Evolutionary conservation across 2,888 invertebrate species (phyloP), one percentile per base, ranked within the genome.

Genomic region (Lithophane leautieri): DNA sequence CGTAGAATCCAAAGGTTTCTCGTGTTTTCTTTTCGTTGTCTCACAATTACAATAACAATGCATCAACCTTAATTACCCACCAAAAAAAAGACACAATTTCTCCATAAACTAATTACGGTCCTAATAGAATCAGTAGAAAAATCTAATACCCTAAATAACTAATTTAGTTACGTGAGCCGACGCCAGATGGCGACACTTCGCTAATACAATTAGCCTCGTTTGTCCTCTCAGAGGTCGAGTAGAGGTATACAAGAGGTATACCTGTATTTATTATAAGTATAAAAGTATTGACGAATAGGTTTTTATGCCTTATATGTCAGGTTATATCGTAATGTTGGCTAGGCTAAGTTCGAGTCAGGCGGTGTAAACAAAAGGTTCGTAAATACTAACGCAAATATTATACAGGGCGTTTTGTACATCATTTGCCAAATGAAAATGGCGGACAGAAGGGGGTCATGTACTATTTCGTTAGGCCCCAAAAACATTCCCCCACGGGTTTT

Each of bases 291-390:
- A 73, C 28, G 54, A 56, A 70, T 58, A 50, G 28, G 34, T 16
- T 84, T 86, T 87, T 79, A 85, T 76, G 58, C 44, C 0, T 40
- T 42, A n/a, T 60, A 25, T 56, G 86, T 79, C 77, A 81, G 63
- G 70, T 79, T 79, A 69, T 50, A 61, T 56, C 65, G 68, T 82
- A 61, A 85, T 47, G 60, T 25, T 14, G 25, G 25, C 62, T 58
- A 67, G 73, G 22, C 40, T 54, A 22, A 22, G 65, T 56, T 22
- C 28, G 54, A 81, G 25, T 79, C 62, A 67, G 14, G 34, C 56
- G 40, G 14, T 42, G 42, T 19, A 25, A 14, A 8, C 11, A 25
- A 56, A 28, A 22, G 47, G 28, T 2, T 50, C 28, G 47, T 28
- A 34, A 34, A 34, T 34, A n/a, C n/a, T n/a, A n/a, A n/a, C n/a